Conservation (phyloP, 37 sponge, comb jelly and placozoan genomes). For the Theonella swinhoei region DNA sequence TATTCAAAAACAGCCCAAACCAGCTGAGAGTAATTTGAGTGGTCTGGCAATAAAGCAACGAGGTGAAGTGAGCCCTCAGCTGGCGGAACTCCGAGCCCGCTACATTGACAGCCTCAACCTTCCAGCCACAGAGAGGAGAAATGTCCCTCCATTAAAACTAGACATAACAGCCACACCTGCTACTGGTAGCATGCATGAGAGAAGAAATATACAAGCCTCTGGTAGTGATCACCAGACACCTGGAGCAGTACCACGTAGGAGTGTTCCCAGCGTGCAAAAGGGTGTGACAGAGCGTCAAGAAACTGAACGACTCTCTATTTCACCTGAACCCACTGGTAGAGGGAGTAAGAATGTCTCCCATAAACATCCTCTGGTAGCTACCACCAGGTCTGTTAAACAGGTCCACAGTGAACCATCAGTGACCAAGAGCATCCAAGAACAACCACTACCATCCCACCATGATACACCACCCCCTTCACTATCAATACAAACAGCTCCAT, state of each 20-base stretch:
- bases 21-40: background rate
- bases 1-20: conserved; percentile 46
- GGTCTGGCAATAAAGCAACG: background rate
- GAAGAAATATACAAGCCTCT: too few relatives aligned
- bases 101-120: too few relatives aligned
- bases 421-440: background rate
- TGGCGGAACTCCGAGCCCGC: conserved; percentile 39
- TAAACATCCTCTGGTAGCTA: background rate
- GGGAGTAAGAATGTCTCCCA: background rate
- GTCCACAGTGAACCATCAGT: background rate
- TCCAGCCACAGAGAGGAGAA: background rate
- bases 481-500: background rate
- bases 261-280: background rate
- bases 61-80: conserved; percentile 34
- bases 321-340: background rate
- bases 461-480: background rate
- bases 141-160: background rate
- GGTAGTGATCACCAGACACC: too few relatives aligned
- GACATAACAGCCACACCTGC: background rate
- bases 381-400: background rate
- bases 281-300: background rate
- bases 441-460: background rate
- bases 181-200: background rate
- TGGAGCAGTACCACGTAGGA: too few relatives aligned
- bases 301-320: background rate